Conservation (phyloP, 1,140 invertebrate genomes). For the Bilobella aurantiaca region DNA sequence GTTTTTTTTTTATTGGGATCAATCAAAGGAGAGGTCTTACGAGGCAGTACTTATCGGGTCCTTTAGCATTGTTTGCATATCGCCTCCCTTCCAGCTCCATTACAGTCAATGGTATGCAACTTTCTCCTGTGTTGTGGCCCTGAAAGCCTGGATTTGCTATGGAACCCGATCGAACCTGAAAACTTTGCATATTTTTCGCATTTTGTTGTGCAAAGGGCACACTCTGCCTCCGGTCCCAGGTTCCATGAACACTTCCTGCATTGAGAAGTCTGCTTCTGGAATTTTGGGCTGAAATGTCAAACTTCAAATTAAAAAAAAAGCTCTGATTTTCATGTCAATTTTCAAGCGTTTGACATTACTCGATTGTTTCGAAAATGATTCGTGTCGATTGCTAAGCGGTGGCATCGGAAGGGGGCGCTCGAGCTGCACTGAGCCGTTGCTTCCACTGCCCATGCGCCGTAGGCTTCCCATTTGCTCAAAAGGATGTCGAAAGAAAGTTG, state of each 20-base stretch:
- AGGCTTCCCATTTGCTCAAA: slow-evolving; percentile 44
- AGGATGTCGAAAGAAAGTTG: slow-evolving; percentile 37
- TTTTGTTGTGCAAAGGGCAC: neutral
- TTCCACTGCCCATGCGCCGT: slow-evolving; percentile 38
- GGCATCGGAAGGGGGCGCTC: too few species aligned
- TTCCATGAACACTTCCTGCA: neutral
- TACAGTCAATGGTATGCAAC: slow-evolving; percentile 31
- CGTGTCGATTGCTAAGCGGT: too few species aligned
- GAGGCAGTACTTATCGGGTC: neutral
- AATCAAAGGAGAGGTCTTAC: neutral
- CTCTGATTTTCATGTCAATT: too few species aligned
- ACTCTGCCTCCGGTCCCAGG: slow-evolving; percentile 16
- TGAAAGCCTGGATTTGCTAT: neutral
- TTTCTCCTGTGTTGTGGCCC: neutral
- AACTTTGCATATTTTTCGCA: neutral
- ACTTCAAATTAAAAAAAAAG: too few species aligned
- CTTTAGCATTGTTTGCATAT: neutral
- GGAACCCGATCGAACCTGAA: neutral
- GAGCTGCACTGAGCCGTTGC: too few species aligned
- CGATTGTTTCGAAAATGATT: too few species aligned
- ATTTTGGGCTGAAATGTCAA: too few species aligned
- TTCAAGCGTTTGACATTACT: too few species aligned
- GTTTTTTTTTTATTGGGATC: too few species aligned
- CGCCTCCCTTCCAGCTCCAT: slow-evolving; percentile 25
- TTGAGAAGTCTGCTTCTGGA: neutral